Evolutionary conservation across 2,113 vertebrate genomes (phyloP), one percentile per base, ranked within the genome.

Genomic region (Sisor rabdophorus): DNA sequence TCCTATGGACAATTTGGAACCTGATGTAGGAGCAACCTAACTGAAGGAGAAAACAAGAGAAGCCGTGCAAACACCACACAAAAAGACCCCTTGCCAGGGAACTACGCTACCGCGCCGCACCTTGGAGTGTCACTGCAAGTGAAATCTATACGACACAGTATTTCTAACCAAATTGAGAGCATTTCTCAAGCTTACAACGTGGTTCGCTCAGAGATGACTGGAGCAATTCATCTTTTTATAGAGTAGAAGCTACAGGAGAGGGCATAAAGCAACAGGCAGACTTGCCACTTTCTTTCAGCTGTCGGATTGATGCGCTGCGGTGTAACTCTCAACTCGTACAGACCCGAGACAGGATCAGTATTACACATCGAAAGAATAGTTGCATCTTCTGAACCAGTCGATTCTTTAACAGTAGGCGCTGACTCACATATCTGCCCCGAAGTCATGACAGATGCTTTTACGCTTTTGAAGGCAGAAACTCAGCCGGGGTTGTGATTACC

Each of bases 141-240:
- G 30, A 17, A 54, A 71, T 28, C 56, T n/a, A 22, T 26, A 40
- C 58, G 30, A 47, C 52, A 28, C 24, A 20, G 28, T 15, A 24
- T 30, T 78, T 40, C 53, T 56, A 71, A 32, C 19, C 22, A 28
- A 28, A 55, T 24, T 32, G 52, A 67, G 36, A 24, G 26, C 61
- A 56, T 20, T 56, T 67, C 74, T 44, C 30, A 30, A 76, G 61
- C 63, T 26, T 47, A 47, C 47, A 67, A 26, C 74, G 16, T 61
- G 26, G 55, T 17, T 20, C 40, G 50, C 60, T 75, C 26, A 19
- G 22, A 76, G 61, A 56, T 56, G 63, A 67, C 61, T 67, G 22
- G 22, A 56, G 63, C 20, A 55, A 65, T 56, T 67, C 52, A 30
- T 76, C 60, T 68, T 76, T 15, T 17, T 64, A 44, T 54, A 55